Evolutionary conservation across 2,888 invertebrate genomes (phyloP).

Genomic region (Maniola hyperantus): DNA sequence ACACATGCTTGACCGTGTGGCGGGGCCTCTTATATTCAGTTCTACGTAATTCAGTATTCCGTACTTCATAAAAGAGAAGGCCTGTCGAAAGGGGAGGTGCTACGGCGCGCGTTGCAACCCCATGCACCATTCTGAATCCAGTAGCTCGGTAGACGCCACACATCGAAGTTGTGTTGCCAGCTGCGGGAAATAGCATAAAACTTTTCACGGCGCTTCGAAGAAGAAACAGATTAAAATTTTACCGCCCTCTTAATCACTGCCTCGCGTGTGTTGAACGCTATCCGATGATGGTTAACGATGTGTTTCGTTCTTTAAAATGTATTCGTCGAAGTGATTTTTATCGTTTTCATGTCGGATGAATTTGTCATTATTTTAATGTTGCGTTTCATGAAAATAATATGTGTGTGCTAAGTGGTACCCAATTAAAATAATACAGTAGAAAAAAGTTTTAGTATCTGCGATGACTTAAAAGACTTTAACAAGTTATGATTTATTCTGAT

Average conservation of each 20-base stretch:
- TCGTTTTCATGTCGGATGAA: constrained; percentile 34
- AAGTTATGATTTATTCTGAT: not conserved
- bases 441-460: not conserved
- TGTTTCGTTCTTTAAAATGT: constrained; percentile 57
- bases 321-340: constrained; percentile 39
- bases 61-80: constrained; percentile 59
- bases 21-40: constrained; percentile 59
- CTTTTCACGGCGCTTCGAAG: constrained; percentile 75
- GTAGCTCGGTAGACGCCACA: constrained; percentile 57
- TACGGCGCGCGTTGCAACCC: constrained; percentile 53
- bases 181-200: constrained; percentile 55
- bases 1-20: no score
- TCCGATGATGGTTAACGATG: constrained; percentile 54
- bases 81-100: constrained; percentile 66
- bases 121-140: constrained; percentile 55
- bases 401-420: constrained; percentile 1
- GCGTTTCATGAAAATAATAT: constrained; percentile 17
- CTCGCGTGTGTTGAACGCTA: constrained; percentile 73
- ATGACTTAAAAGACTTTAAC: not conserved
- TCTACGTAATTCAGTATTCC: constrained; percentile 50
- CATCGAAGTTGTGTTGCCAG: constrained; percentile 54
- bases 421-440: not conserved
- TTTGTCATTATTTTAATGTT: constrained; percentile 34
- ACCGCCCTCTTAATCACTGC: constrained; percentile 68
- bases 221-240: constrained; percentile 60